phyloP scores from a whole-genome alignment of 2,888 invertebrate genomes.

The Melinopterus prodromus region DNA sequence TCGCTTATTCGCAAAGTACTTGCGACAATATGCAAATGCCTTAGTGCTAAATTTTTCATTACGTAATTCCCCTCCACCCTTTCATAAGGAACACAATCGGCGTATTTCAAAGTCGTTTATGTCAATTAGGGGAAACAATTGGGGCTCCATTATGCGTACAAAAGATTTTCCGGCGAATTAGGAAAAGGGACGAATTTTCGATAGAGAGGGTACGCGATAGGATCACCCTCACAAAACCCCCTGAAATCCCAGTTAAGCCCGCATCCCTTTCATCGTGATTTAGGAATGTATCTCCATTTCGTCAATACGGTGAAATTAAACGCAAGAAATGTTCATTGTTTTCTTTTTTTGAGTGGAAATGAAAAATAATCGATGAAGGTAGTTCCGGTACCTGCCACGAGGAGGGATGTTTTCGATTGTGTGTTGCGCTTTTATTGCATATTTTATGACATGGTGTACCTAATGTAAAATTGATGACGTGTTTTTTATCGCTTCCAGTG shows the following conservation, averaged over 20 bases:
- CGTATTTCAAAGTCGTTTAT: background rate
- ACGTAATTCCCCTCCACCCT: background rate
- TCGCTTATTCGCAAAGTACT: no score
- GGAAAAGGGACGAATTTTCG: background rate
- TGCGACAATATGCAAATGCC: no score
- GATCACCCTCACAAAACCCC: background rate
- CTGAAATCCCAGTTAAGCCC: background rate
- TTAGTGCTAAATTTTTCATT: background rate
- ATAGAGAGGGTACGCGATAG: background rate
- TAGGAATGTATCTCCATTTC: background rate
- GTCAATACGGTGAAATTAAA: background rate
- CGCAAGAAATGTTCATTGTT: background rate
- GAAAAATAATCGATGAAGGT: background rate
- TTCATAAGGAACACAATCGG: background rate
- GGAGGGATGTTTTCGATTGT: background rate
- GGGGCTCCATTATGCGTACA: background rate
- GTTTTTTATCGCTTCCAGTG: background rate
- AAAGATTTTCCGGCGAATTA: background rate
- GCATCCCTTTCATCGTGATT: background rate
- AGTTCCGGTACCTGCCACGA: background rate
- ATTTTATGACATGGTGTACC: background rate
- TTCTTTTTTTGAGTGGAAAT: background rate
- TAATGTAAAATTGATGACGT: constrained; percentile 4
- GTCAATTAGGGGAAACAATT: constrained; percentile 4
- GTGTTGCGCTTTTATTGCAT: background rate